Base-by-base conservation (phyloP, 2,113 vertebrate species). In the Macquaria ambigua region DNA sequence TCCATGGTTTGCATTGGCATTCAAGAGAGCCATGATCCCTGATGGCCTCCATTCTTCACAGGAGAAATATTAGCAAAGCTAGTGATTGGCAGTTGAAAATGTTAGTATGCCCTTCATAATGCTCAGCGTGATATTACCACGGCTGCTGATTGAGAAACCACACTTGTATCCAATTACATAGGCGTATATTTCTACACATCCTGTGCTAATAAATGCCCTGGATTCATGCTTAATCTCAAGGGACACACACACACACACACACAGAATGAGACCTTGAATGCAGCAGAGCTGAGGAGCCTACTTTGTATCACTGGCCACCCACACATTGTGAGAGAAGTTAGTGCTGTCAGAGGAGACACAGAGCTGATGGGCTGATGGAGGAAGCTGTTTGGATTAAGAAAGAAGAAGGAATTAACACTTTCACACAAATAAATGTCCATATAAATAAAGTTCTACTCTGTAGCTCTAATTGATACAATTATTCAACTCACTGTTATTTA, bases 71-170 rank as follows among this genome's bases (percentile, higher is more conserved):
- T 66, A 82, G 56, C 74, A 58, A 74, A 56, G 53, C 61, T 72
- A 28, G 21, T 69, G 83, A 86, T 75, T 79, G 84, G 23, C 74
- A 78, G 69, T 6, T 68, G 69, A 48, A 64, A 83, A 83, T 77
- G 69, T 81, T 85, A 85, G 64, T 12, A 48, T 85, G 82, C 58
- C 81, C 81, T 83, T 87, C 81, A 83, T 83, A 78, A 74, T 31
- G 23, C 61, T 25, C 23, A 39, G 48, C 37, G 58, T 74, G 63
- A 88, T 85, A 81, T 74, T 84, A 81, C 81, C 61, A 37, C 2
- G 3, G 81, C 64, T 67, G 61, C 31, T 82, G 81, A 90, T 74
- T 75, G 78, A 89, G 69, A 74, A 78, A 62, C 55, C 68, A 52
- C 77, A 66, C 63, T 86, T 12, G 25, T 74, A 69, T 79, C 74